Evolutionary conservation across 2,888 invertebrate genomes (phyloP).

Genomic region (Cheilosia impressa): DNA sequence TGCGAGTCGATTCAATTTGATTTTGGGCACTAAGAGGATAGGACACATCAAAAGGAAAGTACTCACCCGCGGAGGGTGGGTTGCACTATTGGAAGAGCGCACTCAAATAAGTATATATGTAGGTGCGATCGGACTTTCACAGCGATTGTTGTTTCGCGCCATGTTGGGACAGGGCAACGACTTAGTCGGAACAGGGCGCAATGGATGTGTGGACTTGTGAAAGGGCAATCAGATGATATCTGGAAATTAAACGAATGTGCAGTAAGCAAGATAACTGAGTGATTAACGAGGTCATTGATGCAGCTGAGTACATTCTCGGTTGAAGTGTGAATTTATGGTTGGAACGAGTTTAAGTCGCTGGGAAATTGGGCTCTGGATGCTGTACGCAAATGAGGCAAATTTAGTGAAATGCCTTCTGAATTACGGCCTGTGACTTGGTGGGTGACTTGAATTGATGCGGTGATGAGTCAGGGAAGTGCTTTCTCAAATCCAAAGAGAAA

Average conservation of each 20-base stretch:
- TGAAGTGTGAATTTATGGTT: constrained; percentile 50
- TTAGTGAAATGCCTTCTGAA: constrained; percentile 12
- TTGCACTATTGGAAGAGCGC: not conserved
- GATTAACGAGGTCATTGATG: constrained; percentile 73
- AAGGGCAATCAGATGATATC: constrained; percentile 71
- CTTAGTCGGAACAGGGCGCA: constrained; percentile 18
- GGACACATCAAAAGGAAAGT: constrained; percentile 64
- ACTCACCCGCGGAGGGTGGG: not conserved
- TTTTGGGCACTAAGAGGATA: constrained; percentile 29
- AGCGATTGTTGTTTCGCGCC: constrained; percentile 37
- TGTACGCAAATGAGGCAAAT: constrained; percentile 28
- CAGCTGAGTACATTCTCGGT: constrained; percentile 54
- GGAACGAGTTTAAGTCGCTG: constrained; percentile 21
- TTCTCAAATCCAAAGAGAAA: not conserved
- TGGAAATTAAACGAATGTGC: constrained; percentile 62
- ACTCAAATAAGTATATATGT: not conserved
- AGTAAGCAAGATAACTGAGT: constrained; percentile 60
- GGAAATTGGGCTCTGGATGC: constrained; percentile 19
- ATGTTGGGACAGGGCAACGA: constrained; percentile 8
- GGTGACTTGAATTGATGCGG: constrained; percentile 10
- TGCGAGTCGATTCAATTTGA: constrained; percentile 43
- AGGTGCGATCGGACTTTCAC: constrained; percentile 45
- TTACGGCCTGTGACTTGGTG: not conserved
- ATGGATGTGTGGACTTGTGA: constrained; percentile 65
- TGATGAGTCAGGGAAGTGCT: not conserved